Evolutionary conservation across 2,113 vertebrate genomes (phyloP).

Genomic region (Chascanopsetta lugubris): DNA sequence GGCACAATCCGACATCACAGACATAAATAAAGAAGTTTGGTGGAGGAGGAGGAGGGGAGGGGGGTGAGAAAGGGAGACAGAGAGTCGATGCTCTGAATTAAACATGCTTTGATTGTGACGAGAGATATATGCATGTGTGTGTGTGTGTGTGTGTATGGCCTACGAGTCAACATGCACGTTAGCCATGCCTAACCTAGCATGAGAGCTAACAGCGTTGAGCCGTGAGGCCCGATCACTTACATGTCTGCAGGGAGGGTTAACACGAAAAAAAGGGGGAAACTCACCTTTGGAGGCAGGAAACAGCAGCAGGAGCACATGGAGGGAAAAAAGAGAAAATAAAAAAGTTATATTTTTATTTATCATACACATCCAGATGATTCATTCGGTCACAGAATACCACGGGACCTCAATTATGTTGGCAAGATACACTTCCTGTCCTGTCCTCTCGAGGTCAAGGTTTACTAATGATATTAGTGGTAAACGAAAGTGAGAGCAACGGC

Average conservation of each 20-base stretch:
- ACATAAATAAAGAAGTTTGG: conserved; percentile 51
- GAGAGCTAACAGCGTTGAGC: conserved; percentile 26
- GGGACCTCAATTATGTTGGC: too few relatives aligned
- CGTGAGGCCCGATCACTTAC: conserved; percentile 26
- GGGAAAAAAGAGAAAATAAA: conserved; percentile 19
- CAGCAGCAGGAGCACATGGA: conserved; percentile 44
- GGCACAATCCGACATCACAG: conserved; percentile 69
- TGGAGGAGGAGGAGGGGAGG: not conserved
- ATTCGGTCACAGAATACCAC: too few relatives aligned
- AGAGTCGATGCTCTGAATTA: conserved; percentile 56
- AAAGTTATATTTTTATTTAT: conserved; percentile 15
- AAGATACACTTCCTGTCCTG: too few relatives aligned
- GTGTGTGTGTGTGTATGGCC: conserved; percentile 23
- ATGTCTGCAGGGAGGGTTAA: conserved; percentile 20
- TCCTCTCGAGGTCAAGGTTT: too few relatives aligned
- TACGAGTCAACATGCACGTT: conserved; percentile 36
- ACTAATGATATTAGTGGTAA: too few relatives aligned
- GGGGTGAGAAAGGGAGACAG: conserved; percentile 3
- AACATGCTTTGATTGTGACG: conserved; percentile 57
- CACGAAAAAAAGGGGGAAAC: conserved; percentile 29
- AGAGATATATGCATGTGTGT: conserved; percentile 1
- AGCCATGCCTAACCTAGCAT: conserved; percentile 36
- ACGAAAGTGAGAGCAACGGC: too few relatives aligned
- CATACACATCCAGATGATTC: too few relatives aligned
- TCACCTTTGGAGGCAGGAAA: conserved; percentile 61